Percentiles rank a stretch among this genome's conserved stretches.
phyloP scores from a whole-genome alignment of 2,888 invertebrate species.

The Hypomecis atomaria region DNA sequence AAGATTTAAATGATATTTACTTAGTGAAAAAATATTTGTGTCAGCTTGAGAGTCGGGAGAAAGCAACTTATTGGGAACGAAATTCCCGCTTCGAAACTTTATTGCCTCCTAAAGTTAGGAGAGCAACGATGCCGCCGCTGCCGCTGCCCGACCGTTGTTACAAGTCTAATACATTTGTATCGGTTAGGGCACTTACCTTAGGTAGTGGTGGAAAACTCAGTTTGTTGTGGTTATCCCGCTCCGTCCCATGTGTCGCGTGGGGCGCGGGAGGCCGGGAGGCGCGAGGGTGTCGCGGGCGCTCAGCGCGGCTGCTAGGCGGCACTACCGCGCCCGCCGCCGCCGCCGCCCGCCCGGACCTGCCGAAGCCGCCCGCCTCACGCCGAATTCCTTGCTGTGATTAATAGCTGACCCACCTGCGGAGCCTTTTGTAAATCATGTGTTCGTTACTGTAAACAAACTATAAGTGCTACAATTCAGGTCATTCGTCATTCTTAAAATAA shows the following conservation, averaged over 20 bases:
- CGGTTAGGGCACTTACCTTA: slow-evolving; percentile 38
- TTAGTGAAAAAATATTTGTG: slow-evolving; percentile 34
- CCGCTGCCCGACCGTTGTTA: slow-evolving; percentile 9
- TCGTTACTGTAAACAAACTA: slow-evolving; percentile 62
- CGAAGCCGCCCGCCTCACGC: slow-evolving; percentile 51
- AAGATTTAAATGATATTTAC: slow-evolving; percentile 9
- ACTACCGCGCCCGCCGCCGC: slow-evolving; percentile 73
- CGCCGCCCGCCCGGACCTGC: slow-evolving; percentile 56
- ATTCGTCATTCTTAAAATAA: slow-evolving; percentile 20
- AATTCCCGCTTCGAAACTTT: slow-evolving; percentile 36
- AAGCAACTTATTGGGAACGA: slow-evolving; percentile 22
- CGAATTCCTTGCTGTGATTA: slow-evolving; percentile 77
- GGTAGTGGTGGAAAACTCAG: slow-evolving; percentile 32
- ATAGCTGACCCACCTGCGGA: slow-evolving; percentile 82
- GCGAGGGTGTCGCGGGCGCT: slow-evolving; percentile 68
- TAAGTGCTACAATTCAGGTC: slow-evolving; percentile 28
- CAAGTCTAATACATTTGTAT: slow-evolving; percentile 22
- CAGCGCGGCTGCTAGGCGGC: slow-evolving; percentile 68
- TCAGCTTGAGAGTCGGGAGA: slow-evolving; percentile 25
- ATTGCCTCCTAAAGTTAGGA: slow-evolving; percentile 31
- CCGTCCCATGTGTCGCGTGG: slow-evolving; percentile 42
- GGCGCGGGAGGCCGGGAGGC: slow-evolving; percentile 43
- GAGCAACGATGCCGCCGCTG: slow-evolving; percentile 15
- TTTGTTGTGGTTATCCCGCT: slow-evolving; percentile 44
- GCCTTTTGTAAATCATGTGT: slow-evolving; percentile 74